Conservation (phyloP, 1,140 invertebrate genomes). For the Anoplolepis gracilipes region DNA sequence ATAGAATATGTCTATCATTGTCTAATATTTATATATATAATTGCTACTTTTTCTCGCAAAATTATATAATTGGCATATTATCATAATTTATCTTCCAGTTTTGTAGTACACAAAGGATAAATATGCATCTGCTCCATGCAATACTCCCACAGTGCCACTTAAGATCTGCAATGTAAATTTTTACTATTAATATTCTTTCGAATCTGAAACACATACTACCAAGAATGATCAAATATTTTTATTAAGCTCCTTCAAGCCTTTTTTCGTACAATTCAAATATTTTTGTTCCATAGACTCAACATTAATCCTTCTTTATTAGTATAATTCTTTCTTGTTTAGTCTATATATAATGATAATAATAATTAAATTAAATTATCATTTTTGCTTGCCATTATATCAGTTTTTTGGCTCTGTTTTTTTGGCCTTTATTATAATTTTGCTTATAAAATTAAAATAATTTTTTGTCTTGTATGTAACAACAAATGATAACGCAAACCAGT, state of each 20-base stretch:
- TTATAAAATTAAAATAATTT: too few species aligned
- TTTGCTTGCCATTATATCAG: too few species aligned
- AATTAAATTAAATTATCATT: too few species aligned
- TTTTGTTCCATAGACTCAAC: background rate
- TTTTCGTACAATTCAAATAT: too few species aligned
- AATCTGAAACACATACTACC: background rate
- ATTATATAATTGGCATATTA: constrained; percentile 7
- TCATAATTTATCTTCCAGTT: constrained; percentile 81
- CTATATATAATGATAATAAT: too few species aligned
- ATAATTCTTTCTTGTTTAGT: background rate
- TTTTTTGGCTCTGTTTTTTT: too few species aligned
- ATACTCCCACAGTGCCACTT: constrained; percentile 89
- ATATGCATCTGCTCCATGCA: constrained; percentile 92
- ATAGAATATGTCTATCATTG: background rate
- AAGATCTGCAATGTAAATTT: constrained; percentile 88
- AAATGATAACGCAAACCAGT: background rate
- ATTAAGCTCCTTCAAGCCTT: too few species aligned
- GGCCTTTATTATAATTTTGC: too few species aligned
- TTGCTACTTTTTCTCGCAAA: background rate
- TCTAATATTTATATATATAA: constrained; percentile 19
- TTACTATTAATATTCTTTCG: background rate
- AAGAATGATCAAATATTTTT: background rate
- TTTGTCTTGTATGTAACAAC: background rate
- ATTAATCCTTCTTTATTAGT: background rate
- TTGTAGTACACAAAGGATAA: constrained; percentile 89